A percentile compares a stretch with the other conserved stretches of the same genome.
These are phyloP conservation scores for Thera britannica DNA, from an alignment of 2,888 invertebrate genomes.

Conservation along the genomic window DNA sequence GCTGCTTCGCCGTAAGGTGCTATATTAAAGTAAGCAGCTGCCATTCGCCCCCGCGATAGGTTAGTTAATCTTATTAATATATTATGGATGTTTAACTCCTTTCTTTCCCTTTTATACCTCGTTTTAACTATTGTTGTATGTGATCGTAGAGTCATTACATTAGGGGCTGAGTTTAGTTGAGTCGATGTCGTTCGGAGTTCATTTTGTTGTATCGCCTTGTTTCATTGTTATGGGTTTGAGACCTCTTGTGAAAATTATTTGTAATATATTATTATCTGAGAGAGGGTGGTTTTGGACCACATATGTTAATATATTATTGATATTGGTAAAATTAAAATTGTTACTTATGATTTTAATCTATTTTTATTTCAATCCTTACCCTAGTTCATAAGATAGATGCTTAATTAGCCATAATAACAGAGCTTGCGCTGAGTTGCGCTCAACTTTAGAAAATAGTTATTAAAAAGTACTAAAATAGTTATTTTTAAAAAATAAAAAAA, in stretches of 20 bases:
- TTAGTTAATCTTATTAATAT: constrained; percentile 68
- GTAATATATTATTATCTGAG: constrained; percentile 83
- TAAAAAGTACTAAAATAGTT: no score
- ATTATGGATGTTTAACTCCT: constrained; percentile 72
- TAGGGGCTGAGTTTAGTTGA: constrained; percentile 63
- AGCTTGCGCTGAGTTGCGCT: no score
- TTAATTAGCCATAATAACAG: no score
- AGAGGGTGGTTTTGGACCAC: constrained; percentile 82
- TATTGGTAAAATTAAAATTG: constrained; percentile 84
- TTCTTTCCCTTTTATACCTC: constrained; percentile 72
- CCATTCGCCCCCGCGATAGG: constrained; percentile 62
- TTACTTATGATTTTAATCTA: constrained; percentile 73
- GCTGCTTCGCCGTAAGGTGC: constrained; percentile 33
- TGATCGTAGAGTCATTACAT: constrained; percentile 58
- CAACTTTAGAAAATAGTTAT: no score
- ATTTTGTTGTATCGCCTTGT: constrained; percentile 70
- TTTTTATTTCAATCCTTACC: constrained; percentile 41
- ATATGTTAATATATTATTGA: constrained; percentile 85
- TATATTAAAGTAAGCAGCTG: constrained; percentile 32
- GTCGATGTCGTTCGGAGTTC: constrained; percentile 54
- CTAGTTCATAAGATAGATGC: no score
- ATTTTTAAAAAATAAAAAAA: no score
- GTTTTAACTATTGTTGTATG: constrained; percentile 71
- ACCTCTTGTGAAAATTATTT: constrained; percentile 82
- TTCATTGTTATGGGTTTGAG: constrained; percentile 81